Evolutionary conservation across 2,888 invertebrate genomes (phyloP).

Genomic region (Bombylius major): DNA sequence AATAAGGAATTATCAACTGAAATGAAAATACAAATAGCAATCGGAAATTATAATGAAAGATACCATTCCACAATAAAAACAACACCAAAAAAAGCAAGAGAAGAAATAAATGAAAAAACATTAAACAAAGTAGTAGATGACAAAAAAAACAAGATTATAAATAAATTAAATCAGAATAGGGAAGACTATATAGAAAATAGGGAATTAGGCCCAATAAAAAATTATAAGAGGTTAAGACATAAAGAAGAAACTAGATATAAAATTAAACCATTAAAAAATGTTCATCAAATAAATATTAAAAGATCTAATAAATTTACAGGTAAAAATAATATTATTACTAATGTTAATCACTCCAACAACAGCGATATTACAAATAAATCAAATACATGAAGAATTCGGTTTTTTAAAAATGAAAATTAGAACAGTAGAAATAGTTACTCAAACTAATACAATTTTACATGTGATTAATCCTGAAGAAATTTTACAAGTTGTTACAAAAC

Average conservation of each 20-base stretch:
- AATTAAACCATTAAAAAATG: conserved; percentile 7
- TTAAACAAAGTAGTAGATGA: background rate
- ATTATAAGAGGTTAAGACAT: conserved; percentile 10
- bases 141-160: conserved; percentile 2
- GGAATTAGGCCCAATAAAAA: conserved; percentile 7
- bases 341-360: conserved; percentile 4
- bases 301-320: conserved; percentile 10
- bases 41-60: conserved; percentile 14
- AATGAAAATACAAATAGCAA: conserved; percentile 9
- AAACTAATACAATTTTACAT: conserved; percentile 9
- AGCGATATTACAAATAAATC: conserved; percentile 4
- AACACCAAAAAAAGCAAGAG: conserved; percentile 8
- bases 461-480: conserved; percentile 10
- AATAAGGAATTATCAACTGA: conserved; percentile 9
- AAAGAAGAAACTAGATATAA: conserved; percentile 11
- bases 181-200: conserved; percentile 9
- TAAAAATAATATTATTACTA: conserved; percentile 6
- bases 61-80: conserved; percentile 11
- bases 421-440: conserved; percentile 3
- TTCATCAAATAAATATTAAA: conserved; percentile 11
- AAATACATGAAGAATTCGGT: conserved; percentile 6
- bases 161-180: conserved; percentile 5
- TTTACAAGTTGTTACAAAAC: conserved; percentile 3
- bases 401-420: conserved; percentile 8
- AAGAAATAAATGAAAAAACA: background rate